Evolutionary conservation across 2,113 vertebrate genomes (phyloP).

Genomic region (Sorex fumeus): DNA sequence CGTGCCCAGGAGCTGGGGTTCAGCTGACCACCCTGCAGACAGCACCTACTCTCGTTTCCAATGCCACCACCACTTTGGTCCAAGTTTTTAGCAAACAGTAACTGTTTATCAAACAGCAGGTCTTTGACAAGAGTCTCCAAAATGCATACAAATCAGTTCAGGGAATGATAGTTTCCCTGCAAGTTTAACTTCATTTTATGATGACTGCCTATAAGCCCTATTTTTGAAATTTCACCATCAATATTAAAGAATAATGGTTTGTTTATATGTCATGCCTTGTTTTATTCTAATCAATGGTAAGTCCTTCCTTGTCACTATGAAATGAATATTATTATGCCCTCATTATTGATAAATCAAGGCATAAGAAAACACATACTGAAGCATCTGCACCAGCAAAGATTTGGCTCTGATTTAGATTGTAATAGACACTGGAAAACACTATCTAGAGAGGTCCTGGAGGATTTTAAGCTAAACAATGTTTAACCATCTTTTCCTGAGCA

Average conservation of each 20-base stretch:
- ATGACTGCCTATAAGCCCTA: background rate
- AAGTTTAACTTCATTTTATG: slow-evolving; percentile 50
- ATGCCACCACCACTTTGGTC: background rate
- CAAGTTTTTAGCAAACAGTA: background rate
- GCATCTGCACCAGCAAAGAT: background rate
- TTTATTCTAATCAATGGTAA: slow-evolving; percentile 12
- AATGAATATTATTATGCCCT: background rate
- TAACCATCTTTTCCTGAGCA: slow-evolving; percentile 20
- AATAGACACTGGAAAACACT: background rate
- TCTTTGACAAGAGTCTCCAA: slow-evolving; percentile 17
- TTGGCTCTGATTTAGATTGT: slow-evolving; percentile 25
- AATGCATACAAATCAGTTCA: background rate
- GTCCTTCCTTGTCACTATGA: background rate
- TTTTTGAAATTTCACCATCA: slow-evolving; percentile 41
- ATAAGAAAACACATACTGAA: background rate
- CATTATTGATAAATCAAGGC: background rate
- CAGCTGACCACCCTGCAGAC: background rate
- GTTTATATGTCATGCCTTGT: background rate
- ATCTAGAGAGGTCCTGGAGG: background rate
- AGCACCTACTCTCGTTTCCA: background rate
- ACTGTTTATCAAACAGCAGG: background rate
- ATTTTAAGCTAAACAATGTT: background rate
- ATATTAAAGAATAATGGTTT: slow-evolving; percentile 16
- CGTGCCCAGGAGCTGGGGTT: background rate
- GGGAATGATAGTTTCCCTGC: background rate